A percentile compares a stretch with the other conserved stretches of the same genome.
Evolutionary conservation across 2,888 invertebrate species (phyloP).

Genomic region (Stictocephala bisonia): DNA sequence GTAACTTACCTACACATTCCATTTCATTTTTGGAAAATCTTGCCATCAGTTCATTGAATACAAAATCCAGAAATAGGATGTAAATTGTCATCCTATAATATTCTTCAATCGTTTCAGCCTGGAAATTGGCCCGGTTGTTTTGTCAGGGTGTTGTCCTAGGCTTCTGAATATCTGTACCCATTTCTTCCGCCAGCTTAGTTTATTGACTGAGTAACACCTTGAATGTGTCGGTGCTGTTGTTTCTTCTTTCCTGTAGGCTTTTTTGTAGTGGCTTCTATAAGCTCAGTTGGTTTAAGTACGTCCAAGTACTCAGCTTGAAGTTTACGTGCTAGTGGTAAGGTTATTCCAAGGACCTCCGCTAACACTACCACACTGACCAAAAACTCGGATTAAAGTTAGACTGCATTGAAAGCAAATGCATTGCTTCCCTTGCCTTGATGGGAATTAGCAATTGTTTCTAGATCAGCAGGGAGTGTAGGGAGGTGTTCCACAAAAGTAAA

Average conservation of each 20-base stretch:
- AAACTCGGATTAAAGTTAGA: constrained; percentile 34
- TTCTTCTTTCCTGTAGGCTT: constrained; percentile 11
- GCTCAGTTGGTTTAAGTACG: constrained; percentile 28
- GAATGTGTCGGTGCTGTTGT: constrained; percentile 23
- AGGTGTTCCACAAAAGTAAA: constrained; percentile 42
- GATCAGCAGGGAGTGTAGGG: constrained; percentile 10
- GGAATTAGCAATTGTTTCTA: constrained; percentile 30
- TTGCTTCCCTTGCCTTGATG: constrained; percentile 29
- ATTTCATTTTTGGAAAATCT: constrained; percentile 18
- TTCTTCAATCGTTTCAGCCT: constrained; percentile 27
- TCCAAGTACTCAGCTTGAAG: constrained; percentile 26
- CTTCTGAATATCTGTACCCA: constrained; percentile 35
- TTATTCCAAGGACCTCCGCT: constrained; percentile 31
- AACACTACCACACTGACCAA: constrained; percentile 37
- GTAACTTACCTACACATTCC: constrained; percentile 1
- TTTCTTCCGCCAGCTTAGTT: constrained; percentile 4
- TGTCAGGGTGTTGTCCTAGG: constrained; percentile 14
- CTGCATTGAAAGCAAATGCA: constrained; percentile 41
- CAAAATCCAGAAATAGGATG: constrained; percentile 45
- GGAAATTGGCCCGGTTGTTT: constrained; percentile 10
- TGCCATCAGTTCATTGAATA: background rate
- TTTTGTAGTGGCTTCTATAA: constrained; percentile 23
- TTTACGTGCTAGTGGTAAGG: constrained; percentile 30
- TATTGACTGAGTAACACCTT: constrained; percentile 19
- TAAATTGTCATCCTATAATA: constrained; percentile 37